Percentiles rank a stretch among this genome's conserved stretches.
These are phyloP conservation scores for Netelia virgata DNA, from an alignment of 2,888 invertebrate genomes.

Conservation along the genomic window DNA sequence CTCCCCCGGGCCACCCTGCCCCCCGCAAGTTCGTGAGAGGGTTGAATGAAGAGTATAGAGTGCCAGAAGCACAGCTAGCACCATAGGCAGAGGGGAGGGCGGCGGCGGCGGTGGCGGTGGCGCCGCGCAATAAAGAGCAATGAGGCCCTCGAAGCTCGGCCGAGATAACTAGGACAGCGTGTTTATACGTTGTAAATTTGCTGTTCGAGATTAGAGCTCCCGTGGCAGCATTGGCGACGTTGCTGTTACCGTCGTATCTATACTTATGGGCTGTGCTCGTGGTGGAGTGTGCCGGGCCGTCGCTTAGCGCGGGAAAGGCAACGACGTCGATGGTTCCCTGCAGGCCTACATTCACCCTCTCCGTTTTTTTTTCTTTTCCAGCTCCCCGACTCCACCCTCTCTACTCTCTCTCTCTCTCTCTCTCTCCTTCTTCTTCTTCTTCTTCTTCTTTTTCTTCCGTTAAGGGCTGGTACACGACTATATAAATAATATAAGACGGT, in stretches of 20 bases:
- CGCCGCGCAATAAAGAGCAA: slow-evolving; percentile 72
- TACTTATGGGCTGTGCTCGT: slow-evolving; percentile 6
- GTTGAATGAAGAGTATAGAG: slow-evolving; percentile 34
- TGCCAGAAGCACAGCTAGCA: slow-evolving; percentile 53
- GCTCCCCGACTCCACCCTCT: neutral
- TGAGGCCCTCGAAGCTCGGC: slow-evolving; percentile 66
- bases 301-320: slow-evolving; percentile 20
- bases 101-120: slow-evolving; percentile 65
- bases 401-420: slow-evolving; percentile 34
- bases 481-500: slow-evolving; percentile 64
- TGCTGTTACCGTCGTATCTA: slow-evolving; percentile 31
- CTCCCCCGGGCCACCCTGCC: slow-evolving; percentile 4
- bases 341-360: slow-evolving; percentile 40
- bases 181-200: slow-evolving; percentile 78
- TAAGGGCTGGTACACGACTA: slow-evolving; percentile 23
- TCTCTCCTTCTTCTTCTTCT: neutral
- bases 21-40: neutral
- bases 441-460: slow-evolving; percentile 32
- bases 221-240: slow-evolving; percentile 55
- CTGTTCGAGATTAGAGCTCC: slow-evolving; percentile 71
- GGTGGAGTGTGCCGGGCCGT: neutral
- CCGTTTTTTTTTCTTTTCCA: neutral
- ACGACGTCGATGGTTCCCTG: slow-evolving; percentile 9
- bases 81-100: slow-evolving; percentile 64
- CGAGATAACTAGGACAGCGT: slow-evolving; percentile 77